Base-by-base conservation (phyloP, 2,888 invertebrate genomes). In the Ennomos erosarius region DNA sequence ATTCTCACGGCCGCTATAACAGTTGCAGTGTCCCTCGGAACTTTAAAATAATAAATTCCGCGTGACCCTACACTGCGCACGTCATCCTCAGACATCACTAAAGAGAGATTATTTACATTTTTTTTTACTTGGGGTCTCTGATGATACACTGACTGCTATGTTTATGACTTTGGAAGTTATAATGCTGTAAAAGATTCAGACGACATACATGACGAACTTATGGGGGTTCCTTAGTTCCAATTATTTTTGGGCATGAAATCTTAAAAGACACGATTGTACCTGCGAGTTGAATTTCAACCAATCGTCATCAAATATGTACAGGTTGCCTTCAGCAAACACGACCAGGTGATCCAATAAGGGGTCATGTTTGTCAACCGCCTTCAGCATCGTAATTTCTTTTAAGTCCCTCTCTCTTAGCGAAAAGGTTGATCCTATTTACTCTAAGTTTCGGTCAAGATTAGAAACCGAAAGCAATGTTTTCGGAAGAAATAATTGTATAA, bases 241-340 rank as follows among this genome's bases (percentile, higher is more conserved):
- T 4, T 26, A 26, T 26, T 26, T 16, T 26, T 26, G 26, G 26
- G 26, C 26, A 26, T 70, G 70, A 70, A 65, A 66, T 62, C 37
- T 48, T 40, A 54, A 65, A 71, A 69, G 68, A 62, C 6, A 26
- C 26, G 26, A n/a, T n/a, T 26, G 66, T 68, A 65, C 58, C 57
- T 49, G 48, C 47, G 60, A 66, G 64, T 70, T 69, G 67, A 74
- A 73, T 74, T 72, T 65, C 64, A 63, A 70, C 70, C 65, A 74
- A 73, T 71, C 73, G 68, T 57, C 65, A 74, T 76, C 74, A 75
- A 79, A 76, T 76, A 78, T 74, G 65, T 73, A 75, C 67, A 64
- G 62, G 65, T 54, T 56, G 49, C 56, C 54, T 62, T 67, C 61
- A 59, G 62, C 69, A 76, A 76, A 81, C 70, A 78, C 62, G 67